Evolutionary conservation across 2,888 invertebrate genomes (phyloP).

Genomic region (Spodoptera littoralis): DNA sequence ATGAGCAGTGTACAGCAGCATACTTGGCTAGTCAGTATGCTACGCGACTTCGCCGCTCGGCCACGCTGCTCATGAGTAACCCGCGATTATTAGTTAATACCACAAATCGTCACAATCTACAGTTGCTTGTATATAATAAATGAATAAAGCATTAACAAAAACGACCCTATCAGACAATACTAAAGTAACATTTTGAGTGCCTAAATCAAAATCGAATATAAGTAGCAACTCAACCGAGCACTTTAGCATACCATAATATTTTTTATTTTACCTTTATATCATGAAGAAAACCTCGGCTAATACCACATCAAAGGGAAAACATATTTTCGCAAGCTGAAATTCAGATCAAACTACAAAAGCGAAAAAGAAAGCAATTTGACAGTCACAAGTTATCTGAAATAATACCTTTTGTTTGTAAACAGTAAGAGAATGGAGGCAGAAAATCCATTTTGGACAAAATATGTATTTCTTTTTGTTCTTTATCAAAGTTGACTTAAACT

Average conservation of each 20-base stretch:
- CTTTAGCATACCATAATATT: constrained; percentile 5
- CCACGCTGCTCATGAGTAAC: too few relatives aligned
- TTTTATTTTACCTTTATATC: constrained; percentile 10
- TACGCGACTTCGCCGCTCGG: too few relatives aligned
- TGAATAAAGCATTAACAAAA: too few relatives aligned
- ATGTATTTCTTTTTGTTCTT: too few relatives aligned
- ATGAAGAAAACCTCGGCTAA: constrained; percentile 20
- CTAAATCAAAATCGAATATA: constrained; percentile 3
- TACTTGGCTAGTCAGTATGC: too few relatives aligned
- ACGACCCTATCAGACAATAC: background rate
- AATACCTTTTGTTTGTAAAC: constrained; percentile 35
- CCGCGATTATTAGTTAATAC: too few relatives aligned
- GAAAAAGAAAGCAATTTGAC: constrained; percentile 47
- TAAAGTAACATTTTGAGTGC: constrained; percentile 5
- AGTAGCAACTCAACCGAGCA: background rate
- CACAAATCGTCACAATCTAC: too few relatives aligned
- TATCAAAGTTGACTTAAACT: too few relatives aligned
- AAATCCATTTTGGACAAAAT: background rate
- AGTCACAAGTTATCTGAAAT: constrained; percentile 47
- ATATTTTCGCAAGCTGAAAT: constrained; percentile 26
- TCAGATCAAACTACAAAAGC: constrained; percentile 40
- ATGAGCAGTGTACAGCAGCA: too few relatives aligned
- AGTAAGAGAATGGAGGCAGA: background rate
- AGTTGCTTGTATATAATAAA: too few relatives aligned
- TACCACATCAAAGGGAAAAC: constrained; percentile 23